Evolutionary conservation across 2,797 vertebrate species (phyloP), one percentile per base, ranked within the genome.

Genomic region (Meda fulgida): DNA sequence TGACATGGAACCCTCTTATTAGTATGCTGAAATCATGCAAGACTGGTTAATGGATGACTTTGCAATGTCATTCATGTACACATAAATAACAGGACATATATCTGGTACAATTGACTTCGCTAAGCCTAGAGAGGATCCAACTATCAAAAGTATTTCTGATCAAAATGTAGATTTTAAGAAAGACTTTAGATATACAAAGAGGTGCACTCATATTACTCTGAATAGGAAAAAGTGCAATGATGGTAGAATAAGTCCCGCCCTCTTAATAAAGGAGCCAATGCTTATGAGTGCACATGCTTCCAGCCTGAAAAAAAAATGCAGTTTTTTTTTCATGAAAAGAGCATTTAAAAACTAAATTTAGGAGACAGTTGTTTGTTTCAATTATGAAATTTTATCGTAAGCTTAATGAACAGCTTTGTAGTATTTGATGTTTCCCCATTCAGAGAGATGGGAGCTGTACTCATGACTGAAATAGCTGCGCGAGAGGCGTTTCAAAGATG

Each of bases 241-340:
- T 63, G 58, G 5, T 0, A 2, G 2, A 60, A 60, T 6, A 26
- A 11, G 10, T 60, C n/a, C 1, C 10, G 0, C n/a, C 10, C 11
- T 60, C n/a, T 26, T 6, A 26, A 26, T 60, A 60, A 60, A 26
- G 26, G n/a, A 13, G 11, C 55, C 23, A 60, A 11, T n/a, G 4
- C n/a, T 60, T 26, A 6, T 60, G 58, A 26, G n/a, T 60, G 58
- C n/a, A 60, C 11, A 60, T 60, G 58, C 2, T 1, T 26, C 58
- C n/a, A 60, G n/a, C n/a, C n/a, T 26, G 11, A 26, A 26, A 58
- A 4, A 58, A 11, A n/a, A 10, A 31, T 31, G 31, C n/a, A n/a
- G 31, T 31, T 31, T 31, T 31, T 23, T 55, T 53, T 55, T 48
- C 19, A 55, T 23, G 53, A 53, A 13, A 58, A 58, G 23, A 63